A percentile compares a stretch with the other conserved stretches of the same genome.
Evolutionary conservation across 2,113 vertebrate genomes (phyloP).

Genomic region (Myodes glareolus): DNA sequence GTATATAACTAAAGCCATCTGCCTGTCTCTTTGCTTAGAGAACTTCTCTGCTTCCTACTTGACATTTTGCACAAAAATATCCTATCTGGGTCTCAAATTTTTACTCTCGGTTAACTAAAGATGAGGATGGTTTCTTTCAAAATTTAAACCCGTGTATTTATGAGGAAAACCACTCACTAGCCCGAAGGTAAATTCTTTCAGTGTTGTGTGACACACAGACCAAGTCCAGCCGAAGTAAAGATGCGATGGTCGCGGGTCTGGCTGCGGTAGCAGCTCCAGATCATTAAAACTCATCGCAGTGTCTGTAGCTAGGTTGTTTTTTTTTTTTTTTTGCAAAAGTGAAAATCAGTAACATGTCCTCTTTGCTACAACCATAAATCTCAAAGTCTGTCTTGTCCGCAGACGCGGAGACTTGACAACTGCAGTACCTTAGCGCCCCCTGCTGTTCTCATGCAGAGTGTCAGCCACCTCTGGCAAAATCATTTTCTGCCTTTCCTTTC

Average conservation of each 20-base stretch:
- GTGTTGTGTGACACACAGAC: not conserved
- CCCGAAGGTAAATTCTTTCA: not conserved
- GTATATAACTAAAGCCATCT: not conserved
- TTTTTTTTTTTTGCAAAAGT: slow-evolving; percentile 61
- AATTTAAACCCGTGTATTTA: slow-evolving; percentile 16
- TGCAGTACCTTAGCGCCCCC: not conserved
- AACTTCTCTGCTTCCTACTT: not conserved
- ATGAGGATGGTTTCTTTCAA: slow-evolving; percentile 8
- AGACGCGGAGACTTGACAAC: slow-evolving; percentile 11
- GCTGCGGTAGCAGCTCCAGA: slow-evolving; percentile 51
- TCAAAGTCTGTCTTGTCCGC: slow-evolving; percentile 43
- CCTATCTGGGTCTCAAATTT: not conserved
- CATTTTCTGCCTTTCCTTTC: not conserved
- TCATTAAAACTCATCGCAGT: slow-evolving; percentile 53
- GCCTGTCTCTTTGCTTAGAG: not conserved
- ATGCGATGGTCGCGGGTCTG: not conserved
- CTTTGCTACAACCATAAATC: slow-evolving; percentile 49
- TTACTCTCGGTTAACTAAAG: slow-evolving; percentile 40
- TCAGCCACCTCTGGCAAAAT: slow-evolving; percentile 46
- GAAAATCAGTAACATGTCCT: slow-evolving; percentile 49
- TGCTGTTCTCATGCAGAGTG: fast-evolving
- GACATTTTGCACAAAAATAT: not conserved
- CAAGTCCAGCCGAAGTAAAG: not conserved
- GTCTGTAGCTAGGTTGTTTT: slow-evolving; percentile 56
- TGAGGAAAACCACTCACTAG: not conserved